These are phyloP conservation scores for Hydrolagus colliei DNA, from an alignment of 2,797 vertebrate genomes.

Conservation along the genomic window DNA sequence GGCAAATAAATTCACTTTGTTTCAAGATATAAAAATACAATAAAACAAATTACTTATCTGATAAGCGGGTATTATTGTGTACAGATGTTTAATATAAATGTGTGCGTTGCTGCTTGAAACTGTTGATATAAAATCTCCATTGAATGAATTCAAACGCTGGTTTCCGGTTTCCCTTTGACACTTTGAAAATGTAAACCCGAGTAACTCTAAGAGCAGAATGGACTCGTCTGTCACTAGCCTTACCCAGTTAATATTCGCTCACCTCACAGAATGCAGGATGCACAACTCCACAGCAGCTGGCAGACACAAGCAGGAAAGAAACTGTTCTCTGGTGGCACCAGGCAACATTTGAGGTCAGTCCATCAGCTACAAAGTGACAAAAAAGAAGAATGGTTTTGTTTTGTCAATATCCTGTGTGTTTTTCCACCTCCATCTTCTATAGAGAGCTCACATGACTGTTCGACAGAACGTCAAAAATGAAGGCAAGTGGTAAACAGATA, in stretches of 20 bases:
- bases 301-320: slow-evolving; percentile 69
- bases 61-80: slow-evolving; percentile 41
- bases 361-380: slow-evolving; percentile 61
- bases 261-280: slow-evolving; percentile 55
- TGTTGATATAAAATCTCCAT: slow-evolving; percentile 61
- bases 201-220: slow-evolving; percentile 64
- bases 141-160: slow-evolving; percentile 8
- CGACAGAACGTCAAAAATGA: slow-evolving; percentile 33
- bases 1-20: not conserved
- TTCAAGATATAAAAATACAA: slow-evolving; percentile 36
- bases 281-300: slow-evolving; percentile 71
- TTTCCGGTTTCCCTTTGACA: slow-evolving; percentile 65
- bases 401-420: slow-evolving; percentile 57
- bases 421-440: slow-evolving; percentile 44
- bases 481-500: slow-evolving; percentile 40
- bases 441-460: slow-evolving; percentile 42
- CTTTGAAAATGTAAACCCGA: slow-evolving; percentile 44
- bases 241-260: slow-evolving; percentile 62
- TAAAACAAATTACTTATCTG: slow-evolving; percentile 43
- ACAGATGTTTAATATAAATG: slow-evolving; percentile 46
- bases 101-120: slow-evolving; percentile 52
- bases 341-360: slow-evolving; percentile 59
- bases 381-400: slow-evolving; percentile 61
- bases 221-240: slow-evolving; percentile 77
- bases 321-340: slow-evolving; percentile 74